Conservation (phyloP, 2,113 vertebrate genomes). For the Myrmecophaga tridactyla region DNA sequence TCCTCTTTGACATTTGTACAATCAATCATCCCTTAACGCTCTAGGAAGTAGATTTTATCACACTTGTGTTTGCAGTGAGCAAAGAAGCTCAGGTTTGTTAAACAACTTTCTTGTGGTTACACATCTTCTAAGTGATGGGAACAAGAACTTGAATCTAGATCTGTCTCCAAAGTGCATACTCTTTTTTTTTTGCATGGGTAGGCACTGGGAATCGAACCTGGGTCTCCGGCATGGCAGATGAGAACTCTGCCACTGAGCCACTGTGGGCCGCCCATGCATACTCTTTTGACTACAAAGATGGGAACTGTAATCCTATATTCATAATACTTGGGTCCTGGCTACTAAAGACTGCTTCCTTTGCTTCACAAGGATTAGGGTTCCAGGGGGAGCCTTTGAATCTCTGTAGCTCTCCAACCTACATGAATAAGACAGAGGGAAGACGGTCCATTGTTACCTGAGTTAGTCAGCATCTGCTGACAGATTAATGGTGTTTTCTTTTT, state of each 20-base stretch:
- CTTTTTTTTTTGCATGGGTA: too few relatives aligned
- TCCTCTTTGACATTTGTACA: background rate
- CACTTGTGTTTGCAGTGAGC: background rate
- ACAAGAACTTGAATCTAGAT: background rate
- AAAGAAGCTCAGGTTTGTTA: background rate
- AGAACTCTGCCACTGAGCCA: too few relatives aligned
- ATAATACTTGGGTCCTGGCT: background rate
- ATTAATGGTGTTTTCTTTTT: background rate
- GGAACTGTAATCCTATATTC: background rate
- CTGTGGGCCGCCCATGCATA: background rate
- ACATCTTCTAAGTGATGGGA: background rate
- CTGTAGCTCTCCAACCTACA: background rate
- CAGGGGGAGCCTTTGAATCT: background rate
- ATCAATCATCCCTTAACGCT: background rate
- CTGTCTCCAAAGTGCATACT: background rate
- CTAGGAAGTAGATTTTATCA: background rate
- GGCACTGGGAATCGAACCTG: too few relatives aligned
- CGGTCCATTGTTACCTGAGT: background rate
- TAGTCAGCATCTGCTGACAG: background rate
- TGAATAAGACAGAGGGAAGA: background rate
- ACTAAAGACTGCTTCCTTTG: background rate
- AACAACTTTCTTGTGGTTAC: background rate
- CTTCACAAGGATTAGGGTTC: background rate
- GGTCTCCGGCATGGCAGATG: too few relatives aligned
- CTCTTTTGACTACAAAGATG: background rate